Conservation (phyloP, 2,888 invertebrate genomes). For the Graphium colonna region DNA sequence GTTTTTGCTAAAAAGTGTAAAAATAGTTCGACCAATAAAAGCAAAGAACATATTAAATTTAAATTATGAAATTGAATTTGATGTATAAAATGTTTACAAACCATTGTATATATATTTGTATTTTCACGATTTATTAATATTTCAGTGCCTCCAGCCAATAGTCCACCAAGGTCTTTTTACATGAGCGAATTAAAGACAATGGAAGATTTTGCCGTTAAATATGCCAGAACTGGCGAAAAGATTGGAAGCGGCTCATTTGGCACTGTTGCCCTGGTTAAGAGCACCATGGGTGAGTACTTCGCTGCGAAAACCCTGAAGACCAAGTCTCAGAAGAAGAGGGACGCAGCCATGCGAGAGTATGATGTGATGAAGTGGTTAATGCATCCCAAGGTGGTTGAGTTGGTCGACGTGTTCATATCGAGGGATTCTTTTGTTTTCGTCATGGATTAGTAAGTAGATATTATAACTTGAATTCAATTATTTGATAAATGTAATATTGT, state of each 20-base stretch:
- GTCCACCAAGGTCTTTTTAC: slow-evolving; percentile 4
- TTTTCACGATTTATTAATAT: background rate
- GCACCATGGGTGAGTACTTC: slow-evolving; percentile 70
- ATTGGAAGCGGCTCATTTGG: slow-evolving; percentile 41
- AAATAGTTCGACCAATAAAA: no score
- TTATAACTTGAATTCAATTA: no score
- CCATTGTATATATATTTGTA: background rate
- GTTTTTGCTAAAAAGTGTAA: no score
- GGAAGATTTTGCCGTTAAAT: slow-evolving; percentile 28
- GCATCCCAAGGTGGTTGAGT: slow-evolving; percentile 91
- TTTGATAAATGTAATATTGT: no score
- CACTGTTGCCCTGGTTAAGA: slow-evolving; percentile 32
- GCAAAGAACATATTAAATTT: no score
- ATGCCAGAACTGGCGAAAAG: slow-evolving; percentile 29
- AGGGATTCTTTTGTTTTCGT: slow-evolving; percentile 87
- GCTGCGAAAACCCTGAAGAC: slow-evolving; percentile 93
- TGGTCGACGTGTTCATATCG: slow-evolving; percentile 35
- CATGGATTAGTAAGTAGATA: slow-evolving; percentile 94
- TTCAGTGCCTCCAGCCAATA: slow-evolving; percentile 23
- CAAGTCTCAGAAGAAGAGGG: slow-evolving; percentile 85
- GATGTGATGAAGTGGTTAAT: slow-evolving; percentile 91
- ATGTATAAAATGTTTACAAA: background rate
- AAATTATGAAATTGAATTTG: background rate
- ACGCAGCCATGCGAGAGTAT: slow-evolving; percentile 90
- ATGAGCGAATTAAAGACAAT: slow-evolving; percentile 23